Evolutionary conservation across 53 echinoderm and acorn worm species (phyloP).

Genomic region (Holothuria scabra): DNA sequence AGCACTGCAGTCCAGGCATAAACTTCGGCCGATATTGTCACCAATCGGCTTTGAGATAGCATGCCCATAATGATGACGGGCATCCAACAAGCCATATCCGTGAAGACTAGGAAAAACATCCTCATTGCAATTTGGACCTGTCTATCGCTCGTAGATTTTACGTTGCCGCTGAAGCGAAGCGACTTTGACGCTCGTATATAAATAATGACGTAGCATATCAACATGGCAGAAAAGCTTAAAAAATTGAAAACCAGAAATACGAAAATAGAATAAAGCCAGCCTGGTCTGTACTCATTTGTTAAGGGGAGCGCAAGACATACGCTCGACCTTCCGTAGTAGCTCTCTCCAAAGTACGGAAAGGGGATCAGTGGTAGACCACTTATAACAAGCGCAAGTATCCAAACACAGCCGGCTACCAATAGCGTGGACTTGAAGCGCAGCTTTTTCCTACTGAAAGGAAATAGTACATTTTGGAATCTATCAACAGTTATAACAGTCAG

Average conservation of each 20-base stretch:
- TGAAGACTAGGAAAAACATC: slow-evolving; percentile 64
- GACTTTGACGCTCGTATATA: slow-evolving; percentile 10
- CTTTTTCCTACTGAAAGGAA: slow-evolving; percentile 15
- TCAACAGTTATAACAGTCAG: slow-evolving; percentile 51
- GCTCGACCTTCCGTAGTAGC: slow-evolving; percentile 43
- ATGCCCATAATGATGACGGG: slow-evolving; percentile 67
- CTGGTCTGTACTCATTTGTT: neutral
- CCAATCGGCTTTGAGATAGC: slow-evolving; percentile 22
- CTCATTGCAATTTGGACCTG: slow-evolving; percentile 50
- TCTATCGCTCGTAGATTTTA: neutral
- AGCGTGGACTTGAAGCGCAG: neutral
- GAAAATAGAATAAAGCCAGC: slow-evolving; percentile 43
- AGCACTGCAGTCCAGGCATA: slow-evolving; percentile 61
- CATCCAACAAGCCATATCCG: slow-evolving; percentile 71
- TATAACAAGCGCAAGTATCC: slow-evolving; percentile 14
- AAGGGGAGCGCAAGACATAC: slow-evolving; percentile 46
- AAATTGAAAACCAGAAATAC: slow-evolving; percentile 42
- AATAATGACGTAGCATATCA: slow-evolving; percentile 31
- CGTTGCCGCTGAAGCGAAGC: no score
- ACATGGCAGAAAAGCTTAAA: slow-evolving; percentile 21
- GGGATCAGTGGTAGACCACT: slow-evolving; percentile 14
- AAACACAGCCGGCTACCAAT: neutral
- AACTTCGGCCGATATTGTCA: slow-evolving; percentile 53
- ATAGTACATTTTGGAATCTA: slow-evolving; percentile 13
- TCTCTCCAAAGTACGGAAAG: slow-evolving; percentile 17